Percentiles rank a stretch among this genome's conserved stretches.
Conservation (phyloP, 2,797 vertebrate genomes). For the Arctocebus calabarensis region DNA sequence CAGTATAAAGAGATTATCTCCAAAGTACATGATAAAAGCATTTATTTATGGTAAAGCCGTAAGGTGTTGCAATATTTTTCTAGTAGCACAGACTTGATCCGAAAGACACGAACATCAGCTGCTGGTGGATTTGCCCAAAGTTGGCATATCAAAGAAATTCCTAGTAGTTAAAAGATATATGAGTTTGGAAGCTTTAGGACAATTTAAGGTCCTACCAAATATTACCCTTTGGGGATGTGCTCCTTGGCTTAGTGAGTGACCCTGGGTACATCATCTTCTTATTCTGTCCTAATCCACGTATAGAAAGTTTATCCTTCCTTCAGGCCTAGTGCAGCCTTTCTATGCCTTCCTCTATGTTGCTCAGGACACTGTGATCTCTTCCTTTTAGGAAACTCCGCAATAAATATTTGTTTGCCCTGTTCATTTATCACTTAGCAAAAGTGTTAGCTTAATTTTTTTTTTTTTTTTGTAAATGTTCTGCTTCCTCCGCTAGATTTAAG, state of each 20-base stretch:
- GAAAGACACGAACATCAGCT: background rate
- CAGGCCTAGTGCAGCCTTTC: background rate
- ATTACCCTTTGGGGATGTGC: background rate
- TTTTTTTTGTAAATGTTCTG: background rate
- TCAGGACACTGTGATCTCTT: background rate
- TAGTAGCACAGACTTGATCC: background rate
- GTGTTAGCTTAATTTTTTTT: conserved; percentile 25
- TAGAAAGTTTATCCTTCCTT: background rate
- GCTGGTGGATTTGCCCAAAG: background rate
- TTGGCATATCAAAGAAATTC: background rate
- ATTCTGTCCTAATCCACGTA: background rate
- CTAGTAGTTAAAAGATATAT: background rate
- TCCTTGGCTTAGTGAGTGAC: background rate
- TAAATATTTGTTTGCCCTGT: background rate
- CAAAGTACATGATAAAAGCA: background rate
- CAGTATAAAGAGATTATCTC: background rate
- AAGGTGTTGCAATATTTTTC: background rate
- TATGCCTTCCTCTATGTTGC: background rate
- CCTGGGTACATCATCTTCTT: background rate
- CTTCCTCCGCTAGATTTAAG: background rate
- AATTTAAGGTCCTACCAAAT: background rate
- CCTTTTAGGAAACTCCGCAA: background rate
- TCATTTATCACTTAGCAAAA: background rate
- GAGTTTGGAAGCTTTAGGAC: background rate
- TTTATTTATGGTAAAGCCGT: background rate